Conservation (phyloP, 2,797 vertebrate species). For the Microctenopoma stevenorrisi region DNA sequence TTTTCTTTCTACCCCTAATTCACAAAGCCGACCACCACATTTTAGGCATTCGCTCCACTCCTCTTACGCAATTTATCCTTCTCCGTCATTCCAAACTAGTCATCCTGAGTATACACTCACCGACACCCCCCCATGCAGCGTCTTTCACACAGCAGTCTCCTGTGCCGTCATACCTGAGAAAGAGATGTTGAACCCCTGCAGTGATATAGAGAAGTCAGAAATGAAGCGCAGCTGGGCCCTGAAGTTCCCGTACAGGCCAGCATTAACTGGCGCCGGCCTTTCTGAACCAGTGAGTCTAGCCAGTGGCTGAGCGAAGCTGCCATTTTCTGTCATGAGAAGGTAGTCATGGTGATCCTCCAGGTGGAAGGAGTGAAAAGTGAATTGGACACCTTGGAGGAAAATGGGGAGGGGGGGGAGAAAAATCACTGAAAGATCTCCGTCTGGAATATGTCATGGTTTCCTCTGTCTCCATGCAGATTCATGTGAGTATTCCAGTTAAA, state of each 20-base stretch:
- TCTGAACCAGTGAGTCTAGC: constrained; percentile 85
- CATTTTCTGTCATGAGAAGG: constrained; percentile 86
- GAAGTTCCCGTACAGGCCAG: constrained; percentile 85
- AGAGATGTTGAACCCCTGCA: constrained; percentile 86
- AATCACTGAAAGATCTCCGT: constrained; percentile 1
- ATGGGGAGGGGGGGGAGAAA: constrained; percentile 19
- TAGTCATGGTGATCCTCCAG: constrained; percentile 88
- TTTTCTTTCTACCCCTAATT: constrained; percentile 14
- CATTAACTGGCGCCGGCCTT: constrained; percentile 77
- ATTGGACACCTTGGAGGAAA: constrained; percentile 81
- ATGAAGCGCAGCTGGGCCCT: constrained; percentile 87
- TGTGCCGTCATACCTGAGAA: constrained; percentile 75
- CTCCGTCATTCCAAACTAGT: constrained; percentile 11
- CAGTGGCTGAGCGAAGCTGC: constrained; percentile 82
- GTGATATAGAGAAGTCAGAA: constrained; percentile 87
- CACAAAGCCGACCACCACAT: constrained; percentile 30
- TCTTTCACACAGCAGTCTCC: constrained; percentile 32
- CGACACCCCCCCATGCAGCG: neutral
- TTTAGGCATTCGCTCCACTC: constrained; percentile 16
- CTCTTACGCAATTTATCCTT: constrained; percentile 5
- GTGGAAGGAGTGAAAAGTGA: constrained; percentile 85
- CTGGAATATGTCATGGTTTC: neutral
- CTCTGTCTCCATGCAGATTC: neutral
- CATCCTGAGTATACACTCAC: neutral
- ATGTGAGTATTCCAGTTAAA: constrained; percentile 5